Conservation (phyloP, 2,113 vertebrate species). For the Rhodinocichla rosea region DNA sequence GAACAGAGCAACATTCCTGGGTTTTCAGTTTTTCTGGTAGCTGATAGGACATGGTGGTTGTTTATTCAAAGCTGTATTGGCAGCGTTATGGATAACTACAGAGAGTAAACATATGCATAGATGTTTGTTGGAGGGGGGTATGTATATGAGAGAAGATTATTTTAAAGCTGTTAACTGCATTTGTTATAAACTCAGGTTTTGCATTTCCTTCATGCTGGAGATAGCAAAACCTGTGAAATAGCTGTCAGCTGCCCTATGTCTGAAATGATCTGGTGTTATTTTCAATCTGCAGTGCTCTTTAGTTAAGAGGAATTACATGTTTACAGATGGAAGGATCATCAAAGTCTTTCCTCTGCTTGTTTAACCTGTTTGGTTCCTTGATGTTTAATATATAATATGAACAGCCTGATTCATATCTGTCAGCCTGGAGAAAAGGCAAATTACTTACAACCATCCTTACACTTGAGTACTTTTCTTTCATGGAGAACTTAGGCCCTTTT, state of each 20-base stretch:
- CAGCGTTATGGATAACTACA: background rate
- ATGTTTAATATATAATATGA: background rate
- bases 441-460: background rate
- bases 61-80: background rate
- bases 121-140: background rate
- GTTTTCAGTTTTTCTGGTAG: background rate
- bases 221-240: background rate
- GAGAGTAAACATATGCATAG: background rate
- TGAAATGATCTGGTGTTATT: background rate
- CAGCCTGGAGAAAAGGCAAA: background rate
- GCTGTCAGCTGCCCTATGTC: background rate
- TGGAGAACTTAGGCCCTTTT: background rate
- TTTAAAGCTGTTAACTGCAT: background rate
- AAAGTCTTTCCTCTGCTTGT: background rate
- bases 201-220: background rate
- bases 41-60: background rate
- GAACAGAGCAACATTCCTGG: background rate
- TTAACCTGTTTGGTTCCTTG: background rate
- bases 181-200: background rate
- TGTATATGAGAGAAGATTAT: background rate
- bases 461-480: background rate
- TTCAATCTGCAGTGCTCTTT: background rate
- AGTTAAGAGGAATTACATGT: background rate
- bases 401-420: background rate
- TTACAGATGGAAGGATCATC: conserved; percentile 1